These are phyloP conservation scores for Galeruca laticollis DNA, from an alignment of 2,888 invertebrate genomes.

Conservation along the genomic window DNA sequence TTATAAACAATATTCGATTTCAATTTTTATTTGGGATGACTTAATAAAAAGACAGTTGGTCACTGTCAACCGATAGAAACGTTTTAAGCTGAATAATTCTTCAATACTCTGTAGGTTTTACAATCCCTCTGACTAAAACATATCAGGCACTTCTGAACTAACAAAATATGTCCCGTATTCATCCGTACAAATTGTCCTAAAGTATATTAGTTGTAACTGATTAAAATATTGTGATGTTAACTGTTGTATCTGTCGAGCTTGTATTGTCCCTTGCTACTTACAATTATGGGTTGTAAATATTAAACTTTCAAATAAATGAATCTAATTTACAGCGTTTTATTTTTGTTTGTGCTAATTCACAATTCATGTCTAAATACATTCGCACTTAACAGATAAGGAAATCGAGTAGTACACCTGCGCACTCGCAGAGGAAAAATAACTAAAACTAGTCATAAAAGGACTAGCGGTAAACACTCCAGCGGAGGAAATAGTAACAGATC, in stretches of 20 bases:
- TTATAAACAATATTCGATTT: constrained; percentile 15
- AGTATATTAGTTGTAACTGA: constrained; percentile 9
- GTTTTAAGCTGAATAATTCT: constrained; percentile 29
- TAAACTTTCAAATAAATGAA: neutral
- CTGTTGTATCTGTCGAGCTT: neutral
- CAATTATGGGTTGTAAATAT: neutral
- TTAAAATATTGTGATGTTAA: neutral
- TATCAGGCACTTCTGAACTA: constrained; percentile 16
- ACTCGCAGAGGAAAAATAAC: too few relatives aligned
- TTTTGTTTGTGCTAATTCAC: neutral
- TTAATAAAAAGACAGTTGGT: constrained; percentile 30
- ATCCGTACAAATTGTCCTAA: constrained; percentile 13
- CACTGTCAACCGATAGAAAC: constrained; percentile 35
- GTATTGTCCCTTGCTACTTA: neutral
- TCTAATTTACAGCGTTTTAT: neutral
- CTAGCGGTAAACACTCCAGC: too few relatives aligned
- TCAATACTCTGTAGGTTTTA: constrained; percentile 27
- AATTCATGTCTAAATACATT: too few relatives aligned
- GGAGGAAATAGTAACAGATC: too few relatives aligned
- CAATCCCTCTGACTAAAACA: constrained; percentile 25
- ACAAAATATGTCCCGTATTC: constrained; percentile 13
- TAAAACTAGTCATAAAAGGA: too few relatives aligned
- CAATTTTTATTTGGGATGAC: constrained; percentile 31
- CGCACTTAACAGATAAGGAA: too few relatives aligned
- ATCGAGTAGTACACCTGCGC: too few relatives aligned